These are phyloP conservation scores for Asarcornis scutulata DNA, from an alignment of 2,113 vertebrate species.

Conservation along the genomic window DNA sequence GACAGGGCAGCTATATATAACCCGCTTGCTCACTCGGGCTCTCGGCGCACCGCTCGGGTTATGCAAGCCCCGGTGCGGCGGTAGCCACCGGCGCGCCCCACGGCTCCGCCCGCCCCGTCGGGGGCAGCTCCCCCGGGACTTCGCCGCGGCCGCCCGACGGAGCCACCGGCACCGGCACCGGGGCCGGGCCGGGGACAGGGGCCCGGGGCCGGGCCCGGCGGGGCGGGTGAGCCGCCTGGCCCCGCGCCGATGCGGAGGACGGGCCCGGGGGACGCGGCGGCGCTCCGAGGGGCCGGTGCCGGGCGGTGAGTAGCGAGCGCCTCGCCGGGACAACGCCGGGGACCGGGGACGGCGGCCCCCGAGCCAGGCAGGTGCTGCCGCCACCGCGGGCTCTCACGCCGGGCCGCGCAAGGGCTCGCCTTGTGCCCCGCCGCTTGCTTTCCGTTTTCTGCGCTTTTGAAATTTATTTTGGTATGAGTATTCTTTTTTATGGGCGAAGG, in stretches of 20 bases:
- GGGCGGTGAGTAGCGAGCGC: constrained; percentile 37
- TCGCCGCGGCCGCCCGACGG: neutral
- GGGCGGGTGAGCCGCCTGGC: neutral
- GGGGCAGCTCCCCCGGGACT: neutral
- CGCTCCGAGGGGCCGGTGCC: neutral
- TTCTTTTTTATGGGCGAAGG: neutral
- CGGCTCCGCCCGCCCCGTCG: constrained; percentile 50
- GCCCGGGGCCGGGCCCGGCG: neutral
- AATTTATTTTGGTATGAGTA: neutral
- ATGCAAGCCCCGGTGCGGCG: constrained; percentile 47
- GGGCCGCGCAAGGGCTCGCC: neutral
- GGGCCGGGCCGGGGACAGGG: neutral
- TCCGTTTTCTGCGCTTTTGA: neutral
- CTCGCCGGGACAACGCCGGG: neutral
- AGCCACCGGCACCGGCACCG: neutral
- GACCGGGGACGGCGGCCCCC: neutral
- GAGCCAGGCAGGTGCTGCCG: neutral
- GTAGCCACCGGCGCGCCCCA: constrained; percentile 58
- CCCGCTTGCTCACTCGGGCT: constrained; percentile 55
- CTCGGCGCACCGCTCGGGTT: constrained; percentile 53
- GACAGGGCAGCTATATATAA: constrained; percentile 68
- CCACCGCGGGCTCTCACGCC: neutral
- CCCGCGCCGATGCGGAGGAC: neutral
- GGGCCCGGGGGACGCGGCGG: neutral
- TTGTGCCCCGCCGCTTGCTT: neutral